Evolutionary conservation across 2,113 vertebrate genomes (phyloP).

Genomic region (Engystomops pustulosus): DNA sequence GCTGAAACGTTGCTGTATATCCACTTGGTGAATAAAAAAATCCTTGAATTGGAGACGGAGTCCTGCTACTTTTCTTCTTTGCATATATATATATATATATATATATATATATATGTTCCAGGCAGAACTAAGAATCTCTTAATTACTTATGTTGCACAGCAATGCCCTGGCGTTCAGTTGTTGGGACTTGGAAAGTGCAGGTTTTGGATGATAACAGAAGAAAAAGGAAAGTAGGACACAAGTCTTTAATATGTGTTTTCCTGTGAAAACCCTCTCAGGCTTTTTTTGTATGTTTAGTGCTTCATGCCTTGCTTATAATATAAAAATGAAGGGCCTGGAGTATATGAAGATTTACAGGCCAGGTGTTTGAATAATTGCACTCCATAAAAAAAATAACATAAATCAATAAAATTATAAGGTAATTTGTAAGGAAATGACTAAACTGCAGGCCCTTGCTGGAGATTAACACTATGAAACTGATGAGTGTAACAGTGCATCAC

Average conservation of each 20-base stretch:
- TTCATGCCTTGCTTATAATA: not conserved
- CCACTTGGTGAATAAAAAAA: no score
- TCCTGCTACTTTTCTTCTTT: no score
- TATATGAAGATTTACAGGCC: not conserved
- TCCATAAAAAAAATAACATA: no score
- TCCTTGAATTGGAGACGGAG: no score
- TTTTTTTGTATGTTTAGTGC: not conserved
- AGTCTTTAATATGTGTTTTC: constrained; percentile 29
- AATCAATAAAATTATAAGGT: no score
- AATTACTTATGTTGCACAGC: constrained; percentile 40
- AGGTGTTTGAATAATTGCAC: not conserved
- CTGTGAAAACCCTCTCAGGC: not conserved
- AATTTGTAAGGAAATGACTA: not conserved
- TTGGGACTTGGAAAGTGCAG: constrained; percentile 11
- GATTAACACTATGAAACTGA: not conserved
- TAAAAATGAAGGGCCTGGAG: not conserved
- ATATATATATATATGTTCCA: constrained; percentile 30
- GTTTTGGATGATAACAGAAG: constrained; percentile 23
- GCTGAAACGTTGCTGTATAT: no score
- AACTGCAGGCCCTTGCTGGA: not conserved
- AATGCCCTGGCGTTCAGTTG: constrained; percentile 31
- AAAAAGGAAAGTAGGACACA: constrained; percentile 10
- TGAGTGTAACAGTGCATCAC: not conserved
- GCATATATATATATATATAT: no score
- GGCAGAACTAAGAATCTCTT: constrained; percentile 22